These are phyloP conservation scores for Diceros bicornis DNA, from an alignment of 2,797 vertebrate species.

Conservation along the genomic window DNA sequence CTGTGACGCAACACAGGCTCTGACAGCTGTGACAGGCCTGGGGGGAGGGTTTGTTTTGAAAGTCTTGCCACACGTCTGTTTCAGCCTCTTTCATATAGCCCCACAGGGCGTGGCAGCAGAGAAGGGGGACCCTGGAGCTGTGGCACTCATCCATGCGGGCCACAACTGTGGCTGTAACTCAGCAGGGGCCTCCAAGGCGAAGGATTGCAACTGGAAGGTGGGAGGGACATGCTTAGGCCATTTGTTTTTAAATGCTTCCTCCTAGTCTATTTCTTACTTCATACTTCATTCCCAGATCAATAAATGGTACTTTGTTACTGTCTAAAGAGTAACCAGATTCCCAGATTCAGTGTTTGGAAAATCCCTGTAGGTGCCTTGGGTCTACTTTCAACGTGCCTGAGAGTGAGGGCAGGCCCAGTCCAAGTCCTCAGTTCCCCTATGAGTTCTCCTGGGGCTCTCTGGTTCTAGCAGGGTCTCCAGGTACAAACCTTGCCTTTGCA, in stretches of 20 bases:
- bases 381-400: background rate
- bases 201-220: too few species aligned
- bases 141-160: background rate
- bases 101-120: slow-evolving; percentile 33
- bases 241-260: slow-evolving; percentile 5
- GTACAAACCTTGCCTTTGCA: background rate
- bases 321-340: background rate
- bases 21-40: background rate
- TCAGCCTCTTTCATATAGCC: background rate
- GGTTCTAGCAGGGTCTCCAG: background rate
- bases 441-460: background rate
- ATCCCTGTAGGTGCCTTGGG: background rate
- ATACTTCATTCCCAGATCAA: background rate
- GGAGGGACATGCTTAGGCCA: background rate
- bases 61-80: slow-evolving; percentile 21
- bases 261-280: background rate
- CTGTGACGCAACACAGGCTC: background rate
- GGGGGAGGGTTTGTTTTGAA: background rate
- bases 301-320: background rate
- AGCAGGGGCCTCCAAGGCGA: background rate
- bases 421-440: background rate
- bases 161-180: background rate
- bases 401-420: background rate
- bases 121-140: background rate
- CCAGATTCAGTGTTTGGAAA: background rate